Evolutionary conservation across 35 echinoderm and acorn worm genomes (phyloP), one percentile per base, ranked within the genome.

Genomic region (Apostichopus californicus): DNA sequence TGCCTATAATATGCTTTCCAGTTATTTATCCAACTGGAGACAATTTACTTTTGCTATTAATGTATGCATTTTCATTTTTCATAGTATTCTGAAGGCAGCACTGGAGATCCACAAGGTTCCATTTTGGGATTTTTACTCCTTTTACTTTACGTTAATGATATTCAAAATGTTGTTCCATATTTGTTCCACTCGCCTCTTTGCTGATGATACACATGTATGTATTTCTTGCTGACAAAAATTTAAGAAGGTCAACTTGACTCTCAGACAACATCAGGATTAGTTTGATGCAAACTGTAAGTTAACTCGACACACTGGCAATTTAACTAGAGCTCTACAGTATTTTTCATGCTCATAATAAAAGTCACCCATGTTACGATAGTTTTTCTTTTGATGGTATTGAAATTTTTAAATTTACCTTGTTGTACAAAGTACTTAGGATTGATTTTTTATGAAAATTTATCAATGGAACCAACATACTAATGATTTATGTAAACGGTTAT

Each of bases 101-200:
- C 79, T 81, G 79, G 79, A 6, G 52, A 5, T 81, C 79, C 79
- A 46, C 34, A 46, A 46, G 1, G 34, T 46, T 3, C 34, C 34
- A 3, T 46, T 46, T 46, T 46, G 34, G 34, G 25, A 26, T 14
- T 15, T 14, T 81, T 81, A 68, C 79, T 54, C 7, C 52, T 81
- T 81, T 28, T 81, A 21, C 7, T 81, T 46, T 1, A 81, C 12
- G 52, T 81, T 25, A 81, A 81, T 6, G 78, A 81, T 52, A 81
- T 81, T 34, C 6, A 9, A 21, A 56, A 34, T 81, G 25, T 0
- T 81, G 79, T 81, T 81, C 25, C 52, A 5, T 21, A 81, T 81
- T 14, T 28, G n/a, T 81, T 81, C 79, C 52, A 81, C 79, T 14
- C 52, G 20, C 52, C 79, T 81, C 25, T 81, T 81, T 81, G 52